Evolutionary conservation across 2,113 vertebrate genomes (phyloP), one percentile per base, ranked within the genome.

Genomic region (Tragelaphus scriptus): DNA sequence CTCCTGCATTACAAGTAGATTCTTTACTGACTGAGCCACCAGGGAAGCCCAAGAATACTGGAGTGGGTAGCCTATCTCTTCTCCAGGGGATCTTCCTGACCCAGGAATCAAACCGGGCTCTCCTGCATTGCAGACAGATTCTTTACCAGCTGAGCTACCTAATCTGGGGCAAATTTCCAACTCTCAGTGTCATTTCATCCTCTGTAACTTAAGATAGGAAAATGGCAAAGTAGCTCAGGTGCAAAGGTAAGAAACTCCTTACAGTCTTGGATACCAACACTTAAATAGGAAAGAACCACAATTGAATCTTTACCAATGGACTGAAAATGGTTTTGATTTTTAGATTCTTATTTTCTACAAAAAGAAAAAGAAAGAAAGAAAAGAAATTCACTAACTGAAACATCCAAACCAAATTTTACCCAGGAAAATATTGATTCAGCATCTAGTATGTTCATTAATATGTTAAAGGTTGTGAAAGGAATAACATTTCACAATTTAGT

Each of bases 271-370:
- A 87, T 53, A 28, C 13, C 49, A 44, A 87, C 63, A 49, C 26
- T 95, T 19, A 82, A 77, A 44, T 3, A 5, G 21, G 40, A 77
- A 88, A 88, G 4, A 65, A 63, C 58, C 53, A 56, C 30, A 89
- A 51, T 75, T 28, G 30, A 44, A 81, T 61, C 2, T 47, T 55
- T 61, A 89, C 2, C 53, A 51, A 44, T 17, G 2, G 8, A 87
- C 40, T 36, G 28, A 49, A 87, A 90, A 28, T 63, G 19, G 1
- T 26, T 56, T 75, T 12, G 2, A 49, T 80, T 80, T 79, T 85
- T 85, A 95, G 15, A 11, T 95, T 91, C 32, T 68, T 84, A 10
- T 49, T 85, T 61, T n/a, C 36, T 89, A 56, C 88, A 61, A 94
- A 56, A 23, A 9, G 26, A 59, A 71, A 68, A 16, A 75, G 10